Evolutionary conservation across 1,140 invertebrate species (phyloP).

Genomic region (Saccostrea glomerata): DNA sequence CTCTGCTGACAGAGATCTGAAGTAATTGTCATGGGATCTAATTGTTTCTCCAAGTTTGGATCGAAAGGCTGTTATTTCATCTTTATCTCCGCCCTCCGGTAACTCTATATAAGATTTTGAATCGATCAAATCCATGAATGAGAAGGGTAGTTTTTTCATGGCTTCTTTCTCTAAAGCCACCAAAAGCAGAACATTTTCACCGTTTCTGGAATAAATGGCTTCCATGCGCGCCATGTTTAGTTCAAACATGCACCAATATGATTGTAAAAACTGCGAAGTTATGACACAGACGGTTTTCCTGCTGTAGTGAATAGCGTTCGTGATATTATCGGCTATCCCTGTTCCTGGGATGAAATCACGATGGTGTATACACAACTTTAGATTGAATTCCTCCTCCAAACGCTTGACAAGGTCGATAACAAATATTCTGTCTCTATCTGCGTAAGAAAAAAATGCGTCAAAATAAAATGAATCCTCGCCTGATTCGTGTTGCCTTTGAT

Average conservation of each 20-base stretch:
- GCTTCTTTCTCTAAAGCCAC: conserved; percentile 59
- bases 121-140: conserved; percentile 58
- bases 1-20: background rate
- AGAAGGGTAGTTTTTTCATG: conserved; percentile 49
- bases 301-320: conserved; percentile 82
- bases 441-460: conserved; percentile 69
- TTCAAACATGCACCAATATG: conserved; percentile 86
- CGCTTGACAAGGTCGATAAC: conserved; percentile 48
- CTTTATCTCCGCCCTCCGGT: conserved; percentile 40
- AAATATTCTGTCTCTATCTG: conserved; percentile 57
- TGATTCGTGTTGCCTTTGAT: background rate
- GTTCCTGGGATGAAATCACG: conserved; percentile 70
- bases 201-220: conserved; percentile 58
- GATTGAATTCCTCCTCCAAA: conserved; percentile 52
- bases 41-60: background rate
- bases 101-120: conserved; percentile 61
- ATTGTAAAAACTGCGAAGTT: conserved; percentile 83
- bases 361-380: conserved; percentile 67
- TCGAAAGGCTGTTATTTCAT: background rate
- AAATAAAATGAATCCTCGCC: conserved; percentile 66
- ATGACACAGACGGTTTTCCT: conserved; percentile 83
- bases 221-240: conserved; percentile 79
- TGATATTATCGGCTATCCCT: conserved; percentile 83
- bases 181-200: conserved; percentile 58
- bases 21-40: background rate